Evolutionary conservation across 2,797 vertebrate genomes (phyloP).

Genomic region (Heterohyrax brucei): DNA sequence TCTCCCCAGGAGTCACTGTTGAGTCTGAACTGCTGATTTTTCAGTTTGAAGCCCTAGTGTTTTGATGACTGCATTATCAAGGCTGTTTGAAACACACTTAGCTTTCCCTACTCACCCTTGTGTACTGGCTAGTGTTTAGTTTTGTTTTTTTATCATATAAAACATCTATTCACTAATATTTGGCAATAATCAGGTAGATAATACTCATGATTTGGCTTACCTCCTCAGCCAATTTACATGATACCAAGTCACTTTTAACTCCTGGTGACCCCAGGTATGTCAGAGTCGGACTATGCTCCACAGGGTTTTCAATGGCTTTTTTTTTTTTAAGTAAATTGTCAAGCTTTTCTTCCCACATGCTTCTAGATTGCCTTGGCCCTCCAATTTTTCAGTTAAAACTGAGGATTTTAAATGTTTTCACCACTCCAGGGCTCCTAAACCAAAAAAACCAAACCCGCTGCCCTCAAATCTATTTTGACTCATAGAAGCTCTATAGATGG

Average conservation of each 20-base stretch:
- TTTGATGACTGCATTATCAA: not conserved
- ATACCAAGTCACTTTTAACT: not conserved
- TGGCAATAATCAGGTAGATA: not conserved
- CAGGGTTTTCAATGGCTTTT: not conserved
- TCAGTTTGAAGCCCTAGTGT: not conserved
- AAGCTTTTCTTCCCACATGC: not conserved
- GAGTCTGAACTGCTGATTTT: not conserved
- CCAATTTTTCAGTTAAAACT: not conserved
- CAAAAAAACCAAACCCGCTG: not conserved
- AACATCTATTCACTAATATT: not conserved
- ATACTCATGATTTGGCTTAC: not conserved
- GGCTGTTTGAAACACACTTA: not conserved
- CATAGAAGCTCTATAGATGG: no score
- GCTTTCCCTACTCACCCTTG: not conserved
- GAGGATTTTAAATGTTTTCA: not conserved
- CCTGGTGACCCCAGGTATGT: not conserved
- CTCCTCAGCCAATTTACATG: not conserved
- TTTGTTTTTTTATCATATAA: not conserved
- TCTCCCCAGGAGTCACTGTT: not conserved
- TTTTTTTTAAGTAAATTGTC: not conserved
- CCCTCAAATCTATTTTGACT: no score
- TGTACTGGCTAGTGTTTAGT: not conserved
- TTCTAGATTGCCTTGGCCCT: not conserved
- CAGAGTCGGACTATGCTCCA: not conserved
- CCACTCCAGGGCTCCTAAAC: not conserved